Conservation (phyloP, 2,888 invertebrate genomes). For the Icerya purchasi region DNA sequence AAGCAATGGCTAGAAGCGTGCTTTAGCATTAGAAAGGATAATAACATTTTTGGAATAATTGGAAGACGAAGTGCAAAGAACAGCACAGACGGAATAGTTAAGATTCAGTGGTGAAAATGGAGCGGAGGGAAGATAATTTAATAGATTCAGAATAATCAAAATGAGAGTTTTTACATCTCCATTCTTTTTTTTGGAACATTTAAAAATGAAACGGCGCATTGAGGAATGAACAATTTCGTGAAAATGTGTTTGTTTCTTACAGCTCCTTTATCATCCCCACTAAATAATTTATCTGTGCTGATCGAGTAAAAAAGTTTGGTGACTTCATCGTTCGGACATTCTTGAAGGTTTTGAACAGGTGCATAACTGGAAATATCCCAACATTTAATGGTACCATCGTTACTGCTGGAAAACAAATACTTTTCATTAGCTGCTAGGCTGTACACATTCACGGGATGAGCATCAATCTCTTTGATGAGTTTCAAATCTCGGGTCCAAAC, state of each 20-base stretch:
- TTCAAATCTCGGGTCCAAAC: conserved; percentile 29
- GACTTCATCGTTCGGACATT: conserved; percentile 26
- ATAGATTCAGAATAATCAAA: background rate
- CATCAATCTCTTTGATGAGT: conserved; percentile 27
- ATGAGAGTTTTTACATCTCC: background rate
- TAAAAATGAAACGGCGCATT: background rate
- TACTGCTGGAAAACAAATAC: conserved; percentile 37
- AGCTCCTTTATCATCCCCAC: conserved; percentile 39
- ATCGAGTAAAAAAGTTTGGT: conserved; percentile 26
- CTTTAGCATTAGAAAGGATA: too few relatives aligned
- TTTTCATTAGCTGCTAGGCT: conserved; percentile 34
- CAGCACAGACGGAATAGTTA: too few relatives aligned
- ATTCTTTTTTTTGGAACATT: background rate
- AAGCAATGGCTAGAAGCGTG: too few relatives aligned
- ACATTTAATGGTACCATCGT: conserved; percentile 37
- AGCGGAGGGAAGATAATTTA: too few relatives aligned
- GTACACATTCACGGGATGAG: conserved; percentile 38
- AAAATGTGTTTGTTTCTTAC: conserved; percentile 27
- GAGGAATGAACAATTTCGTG: background rate
- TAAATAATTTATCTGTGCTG: conserved; percentile 29
- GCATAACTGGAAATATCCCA: conserved; percentile 32
- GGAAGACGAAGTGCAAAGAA: too few relatives aligned
- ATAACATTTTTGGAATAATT: too few relatives aligned
- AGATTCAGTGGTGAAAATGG: too few relatives aligned
- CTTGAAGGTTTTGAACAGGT: conserved; percentile 22